Evolutionary conservation across 2,888 invertebrate genomes (phyloP).

Genomic region (Lepidochitona cinerea): DNA sequence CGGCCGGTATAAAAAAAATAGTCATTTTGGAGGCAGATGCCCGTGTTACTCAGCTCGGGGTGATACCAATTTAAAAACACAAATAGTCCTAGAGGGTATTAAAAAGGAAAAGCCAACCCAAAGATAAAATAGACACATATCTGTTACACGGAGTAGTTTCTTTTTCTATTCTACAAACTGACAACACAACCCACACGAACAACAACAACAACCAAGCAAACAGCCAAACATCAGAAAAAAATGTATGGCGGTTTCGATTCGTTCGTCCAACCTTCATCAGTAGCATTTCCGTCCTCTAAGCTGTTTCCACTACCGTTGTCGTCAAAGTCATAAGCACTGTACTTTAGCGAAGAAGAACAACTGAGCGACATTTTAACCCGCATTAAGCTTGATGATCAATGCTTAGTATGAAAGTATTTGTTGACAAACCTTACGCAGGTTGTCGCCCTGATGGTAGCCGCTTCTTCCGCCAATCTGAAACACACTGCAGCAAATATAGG

Average conservation of each 20-base stretch:
- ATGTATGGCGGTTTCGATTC: background rate
- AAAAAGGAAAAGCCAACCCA: too few species aligned
- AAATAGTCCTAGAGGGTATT: too few species aligned
- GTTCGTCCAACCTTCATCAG: slow-evolving; percentile 1
- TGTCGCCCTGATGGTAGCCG: background rate
- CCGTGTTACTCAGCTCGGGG: too few species aligned
- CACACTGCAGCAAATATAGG: background rate
- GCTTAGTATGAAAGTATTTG: background rate
- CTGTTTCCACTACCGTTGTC: slow-evolving; percentile 7
- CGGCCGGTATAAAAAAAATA: too few species aligned
- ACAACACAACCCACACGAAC: too few species aligned
- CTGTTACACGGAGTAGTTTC: too few species aligned
- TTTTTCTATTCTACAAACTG: too few species aligned
- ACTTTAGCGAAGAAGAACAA: background rate
- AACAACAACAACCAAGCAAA: too few species aligned
- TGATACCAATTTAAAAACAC: too few species aligned
- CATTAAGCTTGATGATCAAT: background rate
- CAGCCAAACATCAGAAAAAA: too few species aligned
- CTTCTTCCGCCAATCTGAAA: background rate
- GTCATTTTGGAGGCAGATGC: too few species aligned
- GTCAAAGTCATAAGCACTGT: slow-evolving; percentile 6
- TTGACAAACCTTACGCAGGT: background rate
- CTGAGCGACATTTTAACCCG: background rate
- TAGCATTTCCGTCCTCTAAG: background rate
- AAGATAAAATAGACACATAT: too few species aligned